Conservation (phyloP, 2,113 vertebrate genomes). For the Heloderma charlesbogerti region DNA sequence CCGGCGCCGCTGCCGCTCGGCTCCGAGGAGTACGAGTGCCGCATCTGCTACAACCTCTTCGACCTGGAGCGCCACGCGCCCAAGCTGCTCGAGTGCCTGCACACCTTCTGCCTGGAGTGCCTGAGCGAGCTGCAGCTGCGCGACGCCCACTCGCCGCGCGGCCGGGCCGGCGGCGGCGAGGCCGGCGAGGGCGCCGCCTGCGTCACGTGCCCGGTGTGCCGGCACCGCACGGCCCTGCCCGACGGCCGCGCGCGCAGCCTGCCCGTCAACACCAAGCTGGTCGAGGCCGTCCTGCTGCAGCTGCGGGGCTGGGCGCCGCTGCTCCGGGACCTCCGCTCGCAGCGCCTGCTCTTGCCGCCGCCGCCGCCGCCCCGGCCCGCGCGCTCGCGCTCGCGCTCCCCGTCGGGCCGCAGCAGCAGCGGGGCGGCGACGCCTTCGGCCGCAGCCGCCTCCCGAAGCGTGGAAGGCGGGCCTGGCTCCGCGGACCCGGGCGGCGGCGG, state of each 20-base stretch:
- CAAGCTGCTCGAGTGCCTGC: conserved; percentile 92
- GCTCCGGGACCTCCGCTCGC: conserved; percentile 85
- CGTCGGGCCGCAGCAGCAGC: conserved; percentile 23
- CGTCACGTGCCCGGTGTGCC: conserved; percentile 91
- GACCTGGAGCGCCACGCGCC: conserved; percentile 92
- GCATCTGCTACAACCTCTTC: conserved; percentile 95
- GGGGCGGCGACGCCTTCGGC: not conserved
- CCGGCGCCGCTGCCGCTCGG: conserved; percentile 66
- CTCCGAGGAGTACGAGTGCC: conserved; percentile 93
- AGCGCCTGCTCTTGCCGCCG: not conserved
- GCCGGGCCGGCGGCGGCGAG: conserved; percentile 69
- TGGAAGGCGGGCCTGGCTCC: conserved; percentile 62
- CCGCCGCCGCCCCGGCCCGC: conserved; percentile 45
- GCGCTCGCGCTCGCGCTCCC: not conserved
- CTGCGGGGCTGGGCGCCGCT: conserved; percentile 86
- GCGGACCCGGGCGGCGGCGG: conserved; percentile 80
- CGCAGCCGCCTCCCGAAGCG: not conserved
- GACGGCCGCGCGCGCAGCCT: conserved; percentile 88
- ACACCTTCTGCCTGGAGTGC: conserved; percentile 96
- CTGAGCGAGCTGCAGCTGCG: conserved; percentile 88
- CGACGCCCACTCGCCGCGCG: conserved; percentile 68
- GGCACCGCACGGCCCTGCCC: conserved; percentile 91
- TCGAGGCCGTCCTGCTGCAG: conserved; percentile 88
- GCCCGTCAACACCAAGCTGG: conserved; percentile 93
- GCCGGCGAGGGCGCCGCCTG: conserved; percentile 69